These are phyloP conservation scores for Hydrophis major DNA, from an alignment of 2,797 vertebrate species.

Conservation along the genomic window DNA sequence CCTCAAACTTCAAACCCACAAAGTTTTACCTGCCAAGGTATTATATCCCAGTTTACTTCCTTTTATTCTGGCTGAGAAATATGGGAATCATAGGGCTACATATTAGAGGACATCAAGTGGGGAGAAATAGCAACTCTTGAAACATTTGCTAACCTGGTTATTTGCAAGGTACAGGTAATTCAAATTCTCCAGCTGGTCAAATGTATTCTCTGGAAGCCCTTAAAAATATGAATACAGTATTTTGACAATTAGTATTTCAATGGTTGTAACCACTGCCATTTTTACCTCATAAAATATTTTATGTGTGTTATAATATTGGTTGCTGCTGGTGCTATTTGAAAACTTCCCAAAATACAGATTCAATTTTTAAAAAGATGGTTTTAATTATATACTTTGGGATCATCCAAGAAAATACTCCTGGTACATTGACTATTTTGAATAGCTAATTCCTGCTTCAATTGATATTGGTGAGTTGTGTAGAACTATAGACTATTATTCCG, in stretches of 20 bases:
- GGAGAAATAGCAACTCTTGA: conserved; percentile 17
- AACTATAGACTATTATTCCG: background rate
- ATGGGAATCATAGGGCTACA: no score
- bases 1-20: background rate
- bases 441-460: background rate
- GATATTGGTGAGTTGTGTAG: background rate
- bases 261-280: conserved; percentile 34
- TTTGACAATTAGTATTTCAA: conserved; percentile 49
- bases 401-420: background rate
- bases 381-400: background rate
- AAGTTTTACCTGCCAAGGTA: background rate
- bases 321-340: background rate
- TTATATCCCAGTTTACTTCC: background rate
- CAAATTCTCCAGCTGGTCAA: conserved; percentile 88
- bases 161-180: conserved; percentile 96
- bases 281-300: background rate
- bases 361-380: background rate
- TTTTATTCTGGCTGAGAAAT: background rate
- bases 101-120: background rate
- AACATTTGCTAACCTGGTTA: conserved; percentile 83
- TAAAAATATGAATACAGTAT: conserved; percentile 39
- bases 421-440: background rate
- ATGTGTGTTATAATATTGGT: background rate
- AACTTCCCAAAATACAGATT: background rate
- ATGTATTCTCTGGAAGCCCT: conserved; percentile 90